Evolutionary conservation across 2,797 vertebrate genomes (phyloP), one percentile per base, ranked within the genome.

Genomic region (Molossus molossus): DNA sequence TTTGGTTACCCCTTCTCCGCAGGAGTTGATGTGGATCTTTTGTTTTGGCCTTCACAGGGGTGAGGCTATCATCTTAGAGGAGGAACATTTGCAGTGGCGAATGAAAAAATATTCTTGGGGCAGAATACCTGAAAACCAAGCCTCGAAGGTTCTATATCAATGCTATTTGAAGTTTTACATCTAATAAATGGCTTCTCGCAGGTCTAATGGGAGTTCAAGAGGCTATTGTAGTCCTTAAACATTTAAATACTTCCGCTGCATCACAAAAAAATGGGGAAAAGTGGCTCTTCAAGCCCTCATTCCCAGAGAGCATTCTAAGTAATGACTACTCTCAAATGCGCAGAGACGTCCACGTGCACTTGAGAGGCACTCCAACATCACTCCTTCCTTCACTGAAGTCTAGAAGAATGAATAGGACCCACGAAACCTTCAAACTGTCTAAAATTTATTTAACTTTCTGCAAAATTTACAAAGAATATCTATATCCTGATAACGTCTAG

Each of bases 191-290:
- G 48, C 62, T 90, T 13, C n/a, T 84, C 81, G 37, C 37, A 73
- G 40, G 21, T 86, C 53, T 92, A 88, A 64, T 50, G 67, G 77
- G 50, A 86, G 12, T 72, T 82, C 29, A 86, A 87, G 75, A 90
- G 33, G 17, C 45, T 80, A 69, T 87, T 88, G 76, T 79, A 75
- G 62, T 83, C 58, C 76, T 94, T 86, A 85, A 94, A 94, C 37
- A 64, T 65, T 91, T 90, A 90, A 96, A 96, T 79, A 80, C 20
- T 95, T 95, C 53, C 55, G 17, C 17, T 82, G 79, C 5, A 73
- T 67, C 50, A 81, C n/a, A 77, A 90, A 83, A 83, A 85, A 92
- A 80, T 27, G 6, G 40, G 50, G 64, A 12, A 60, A 93, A 90
- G 70, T 50, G 60, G 9, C 3, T 37, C 73, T 85, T 20, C 17